Percentiles rank a stretch among this genome's conserved stretches.
phyloP scores from a whole-genome alignment of 2,113 vertebrate species.

The Gallinago media region DNA sequence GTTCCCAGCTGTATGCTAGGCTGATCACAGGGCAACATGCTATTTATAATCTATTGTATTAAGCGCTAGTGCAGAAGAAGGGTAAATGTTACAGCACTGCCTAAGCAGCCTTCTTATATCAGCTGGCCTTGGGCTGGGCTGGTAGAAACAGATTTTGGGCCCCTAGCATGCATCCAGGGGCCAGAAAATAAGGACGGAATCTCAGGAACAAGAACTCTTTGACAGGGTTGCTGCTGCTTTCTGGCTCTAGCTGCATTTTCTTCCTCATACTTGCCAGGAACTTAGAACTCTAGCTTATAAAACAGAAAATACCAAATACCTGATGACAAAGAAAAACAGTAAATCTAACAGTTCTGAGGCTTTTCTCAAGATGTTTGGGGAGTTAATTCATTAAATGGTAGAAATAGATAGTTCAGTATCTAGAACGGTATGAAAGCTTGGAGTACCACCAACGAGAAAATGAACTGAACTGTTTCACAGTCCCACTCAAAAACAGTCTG shows the following conservation, averaged over 20 bases:
- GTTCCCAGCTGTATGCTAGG: not conserved
- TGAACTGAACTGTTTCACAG: not conserved
- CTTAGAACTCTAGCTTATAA: not conserved
- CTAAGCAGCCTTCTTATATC: not conserved
- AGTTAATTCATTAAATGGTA: not conserved
- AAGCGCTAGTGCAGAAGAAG: not conserved
- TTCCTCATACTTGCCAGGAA: not conserved
- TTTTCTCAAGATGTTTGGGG: not conserved
- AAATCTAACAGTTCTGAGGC: not conserved
- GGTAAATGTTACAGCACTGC: not conserved
- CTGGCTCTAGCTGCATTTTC: not conserved
- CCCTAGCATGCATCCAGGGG: not conserved
- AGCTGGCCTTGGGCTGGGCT: not conserved
- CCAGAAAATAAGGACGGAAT: not conserved
- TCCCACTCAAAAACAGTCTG: not conserved
- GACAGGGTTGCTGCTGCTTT: not conserved
- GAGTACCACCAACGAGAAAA: not conserved
- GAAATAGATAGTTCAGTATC: not conserved
- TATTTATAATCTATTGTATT: not conserved
- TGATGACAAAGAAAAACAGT: not conserved
- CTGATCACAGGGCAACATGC: not conserved
- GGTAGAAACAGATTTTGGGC: not conserved
- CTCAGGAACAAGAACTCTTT: not conserved
- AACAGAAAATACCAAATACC: slow-evolving; percentile 7
- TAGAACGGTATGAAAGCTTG: not conserved